These are phyloP conservation scores for Lophotriccus pileatus DNA, from an alignment of 2,797 vertebrate genomes.

Conservation along the genomic window DNA sequence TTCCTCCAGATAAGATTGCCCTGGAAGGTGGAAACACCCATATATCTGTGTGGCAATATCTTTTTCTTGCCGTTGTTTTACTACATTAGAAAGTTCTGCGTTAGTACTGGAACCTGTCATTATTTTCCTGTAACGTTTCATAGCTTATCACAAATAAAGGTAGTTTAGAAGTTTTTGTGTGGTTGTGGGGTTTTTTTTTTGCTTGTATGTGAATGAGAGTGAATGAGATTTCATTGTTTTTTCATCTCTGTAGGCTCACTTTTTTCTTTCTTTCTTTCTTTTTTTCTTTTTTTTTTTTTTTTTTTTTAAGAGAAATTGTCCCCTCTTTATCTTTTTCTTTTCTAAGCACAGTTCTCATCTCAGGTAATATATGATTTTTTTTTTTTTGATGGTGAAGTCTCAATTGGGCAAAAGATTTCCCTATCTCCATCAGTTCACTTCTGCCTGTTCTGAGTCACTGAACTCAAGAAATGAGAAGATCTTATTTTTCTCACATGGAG, in stretches of 20 bases:
- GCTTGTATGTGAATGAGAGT: neutral
- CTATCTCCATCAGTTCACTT: neutral
- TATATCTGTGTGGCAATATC: neutral
- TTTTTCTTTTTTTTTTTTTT: neutral
- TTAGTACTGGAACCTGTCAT: neutral
- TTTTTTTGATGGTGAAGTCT: neutral
- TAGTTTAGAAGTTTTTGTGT: neutral
- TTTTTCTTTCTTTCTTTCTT: neutral
- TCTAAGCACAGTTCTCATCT: neutral
- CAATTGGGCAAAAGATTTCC: neutral
- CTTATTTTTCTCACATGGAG: neutral
- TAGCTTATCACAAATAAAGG: neutral
- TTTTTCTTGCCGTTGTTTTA: neutral
- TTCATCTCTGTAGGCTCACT: neutral
- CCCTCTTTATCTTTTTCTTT: neutral
- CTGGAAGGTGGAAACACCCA: neutral
- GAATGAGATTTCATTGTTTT: neutral
- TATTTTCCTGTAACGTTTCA: neutral
- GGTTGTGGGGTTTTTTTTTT: accelerated
- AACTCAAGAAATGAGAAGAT: constrained; percentile 27
- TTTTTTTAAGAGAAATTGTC: neutral
- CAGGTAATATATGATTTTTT: neutral
- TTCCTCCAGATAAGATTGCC: neutral
- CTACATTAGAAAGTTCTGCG: neutral
- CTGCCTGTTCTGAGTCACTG: neutral